These are phyloP conservation scores for Phymatocera aterrima DNA, from an alignment of 2,888 invertebrate genomes.

Conservation along the genomic window DNA sequence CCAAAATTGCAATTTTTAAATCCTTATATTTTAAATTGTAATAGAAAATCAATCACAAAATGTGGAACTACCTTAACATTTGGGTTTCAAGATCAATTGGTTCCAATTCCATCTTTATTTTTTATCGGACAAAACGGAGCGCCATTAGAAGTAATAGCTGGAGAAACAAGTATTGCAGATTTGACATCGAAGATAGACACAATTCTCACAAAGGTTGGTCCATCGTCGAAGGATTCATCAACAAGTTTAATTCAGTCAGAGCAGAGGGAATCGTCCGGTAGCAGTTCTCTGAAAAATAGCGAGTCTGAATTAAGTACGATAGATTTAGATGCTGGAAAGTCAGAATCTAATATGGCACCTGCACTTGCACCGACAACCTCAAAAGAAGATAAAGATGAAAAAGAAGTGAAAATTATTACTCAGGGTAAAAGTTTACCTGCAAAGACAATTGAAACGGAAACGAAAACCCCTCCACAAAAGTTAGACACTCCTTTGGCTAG, in stretches of 20 bases:
- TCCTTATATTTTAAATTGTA: conserved; percentile 1
- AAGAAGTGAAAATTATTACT: background rate
- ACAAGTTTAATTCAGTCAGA: conserved; percentile 63
- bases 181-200: conserved; percentile 81
- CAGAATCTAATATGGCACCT: conserved; percentile 9
- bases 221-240: conserved; percentile 59
- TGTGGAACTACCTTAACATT: conserved; percentile 19
- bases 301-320: conserved; percentile 10
- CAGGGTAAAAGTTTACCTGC: background rate
- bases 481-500: background rate
- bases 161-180: conserved; percentile 78
- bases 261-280: conserved; percentile 47
- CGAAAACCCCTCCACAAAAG: background rate
- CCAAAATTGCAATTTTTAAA: conserved; percentile 39
- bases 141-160: conserved; percentile 87
- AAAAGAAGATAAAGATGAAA: conserved; percentile 13
- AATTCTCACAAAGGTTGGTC: conserved; percentile 78
- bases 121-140: conserved; percentile 90
- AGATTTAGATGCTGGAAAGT: background rate
- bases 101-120: conserved; percentile 88
- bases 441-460: background rate
- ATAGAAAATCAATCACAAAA: conserved; percentile 28
- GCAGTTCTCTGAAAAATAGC: conserved; percentile 7
- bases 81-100: conserved; percentile 80
- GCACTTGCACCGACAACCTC: conserved; percentile 26